phyloP scores from a whole-genome alignment of 2,113 vertebrate species.

The Symphodus melops region DNA sequence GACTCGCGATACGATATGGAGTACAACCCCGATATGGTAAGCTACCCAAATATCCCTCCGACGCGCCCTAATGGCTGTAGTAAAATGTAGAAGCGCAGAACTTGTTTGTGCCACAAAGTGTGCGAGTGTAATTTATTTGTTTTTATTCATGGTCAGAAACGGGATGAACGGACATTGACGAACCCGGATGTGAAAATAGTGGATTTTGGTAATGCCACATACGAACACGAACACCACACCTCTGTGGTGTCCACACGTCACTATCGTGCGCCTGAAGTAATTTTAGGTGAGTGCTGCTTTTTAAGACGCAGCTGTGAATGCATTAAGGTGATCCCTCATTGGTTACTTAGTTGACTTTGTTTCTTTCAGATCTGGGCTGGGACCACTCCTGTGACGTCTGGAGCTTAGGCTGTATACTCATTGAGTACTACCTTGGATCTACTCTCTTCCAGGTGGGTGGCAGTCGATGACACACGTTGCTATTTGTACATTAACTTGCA shows the following conservation, averaged over 20 bases:
- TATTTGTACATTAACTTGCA: background rate
- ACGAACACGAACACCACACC: conserved; percentile 95
- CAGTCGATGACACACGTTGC: background rate
- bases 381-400: conserved; percentile 95
- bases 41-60: conserved; percentile 24
- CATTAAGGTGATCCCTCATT: fast-evolving
- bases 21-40: conserved; percentile 92
- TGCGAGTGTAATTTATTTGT: background rate
- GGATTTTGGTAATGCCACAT: conserved; percentile 97
- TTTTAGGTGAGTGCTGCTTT: conserved; percentile 86
- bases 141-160: conserved; percentile 85
- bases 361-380: conserved; percentile 91
- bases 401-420: conserved; percentile 96
- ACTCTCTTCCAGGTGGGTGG: conserved; percentile 92
- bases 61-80: background rate
- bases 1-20: conserved; percentile 91
- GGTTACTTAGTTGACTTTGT: background rate
- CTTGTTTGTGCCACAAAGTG: background rate
- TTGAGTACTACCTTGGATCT: conserved; percentile 95
- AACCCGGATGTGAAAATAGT: conserved; percentile 94
- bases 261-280: conserved; percentile 96
- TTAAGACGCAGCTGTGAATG: background rate
- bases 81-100: background rate
- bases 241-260: conserved; percentile 96
- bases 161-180: conserved; percentile 91